Evolutionary conservation across 2,797 vertebrate genomes (phyloP).

Genomic region (Pseudochirops corinnae): DNA sequence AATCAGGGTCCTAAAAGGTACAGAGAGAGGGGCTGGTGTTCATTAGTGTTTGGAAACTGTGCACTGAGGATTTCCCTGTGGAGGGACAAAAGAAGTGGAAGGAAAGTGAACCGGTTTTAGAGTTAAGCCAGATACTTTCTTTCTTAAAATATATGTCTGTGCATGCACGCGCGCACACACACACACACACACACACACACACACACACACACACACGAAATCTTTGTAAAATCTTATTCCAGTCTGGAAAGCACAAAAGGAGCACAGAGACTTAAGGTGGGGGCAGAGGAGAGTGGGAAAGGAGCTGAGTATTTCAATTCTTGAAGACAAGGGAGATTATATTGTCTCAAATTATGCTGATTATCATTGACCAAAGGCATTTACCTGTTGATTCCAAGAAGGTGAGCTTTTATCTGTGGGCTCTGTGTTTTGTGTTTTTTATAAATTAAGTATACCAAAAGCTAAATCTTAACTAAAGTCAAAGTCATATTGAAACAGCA

Average conservation of each 20-base stretch:
- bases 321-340: background rate
- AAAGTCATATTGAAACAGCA: background rate
- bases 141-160: background rate
- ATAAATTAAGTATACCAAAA: background rate
- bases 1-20: conserved; percentile 79
- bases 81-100: conserved; percentile 79
- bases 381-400: background rate
- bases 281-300: background rate
- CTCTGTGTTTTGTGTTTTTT: background rate
- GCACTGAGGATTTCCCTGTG: conserved; percentile 76
- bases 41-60: conserved; percentile 80
- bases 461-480: background rate
- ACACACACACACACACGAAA: background rate
- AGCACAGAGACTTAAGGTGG: background rate
- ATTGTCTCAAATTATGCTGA: background rate
- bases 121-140: conserved; percentile 72
- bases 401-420: background rate
- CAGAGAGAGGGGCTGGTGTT: conserved; percentile 77
- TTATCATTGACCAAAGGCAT: background rate
- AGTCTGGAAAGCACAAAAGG: background rate
- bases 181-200: background rate
- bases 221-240: background rate
- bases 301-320: background rate
- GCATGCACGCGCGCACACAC: background rate
- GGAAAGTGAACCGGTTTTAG: conserved; percentile 78